phyloP scores from a whole-genome alignment of 2,888 invertebrate genomes.

The Drosophila picticornis region DNA sequence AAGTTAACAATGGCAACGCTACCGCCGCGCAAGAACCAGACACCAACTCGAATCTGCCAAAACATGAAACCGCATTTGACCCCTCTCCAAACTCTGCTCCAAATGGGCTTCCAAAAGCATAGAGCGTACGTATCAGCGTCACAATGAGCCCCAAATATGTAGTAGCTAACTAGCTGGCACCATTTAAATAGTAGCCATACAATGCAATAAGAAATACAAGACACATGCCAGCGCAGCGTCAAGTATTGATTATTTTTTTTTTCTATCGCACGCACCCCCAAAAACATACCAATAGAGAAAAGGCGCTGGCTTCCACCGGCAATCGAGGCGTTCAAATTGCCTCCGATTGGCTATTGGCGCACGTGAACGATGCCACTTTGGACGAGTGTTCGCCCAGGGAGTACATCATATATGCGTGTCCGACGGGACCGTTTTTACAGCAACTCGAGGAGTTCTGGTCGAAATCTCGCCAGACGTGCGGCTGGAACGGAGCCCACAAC shows the following conservation, averaged over 20 bases:
- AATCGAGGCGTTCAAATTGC: conserved; percentile 94
- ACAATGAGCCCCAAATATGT: not conserved
- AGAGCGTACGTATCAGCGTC: conserved; percentile 90
- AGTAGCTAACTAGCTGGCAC: not conserved
- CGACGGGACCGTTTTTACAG: conserved; percentile 89
- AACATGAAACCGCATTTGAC: conserved; percentile 89
- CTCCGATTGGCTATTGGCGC: conserved; percentile 95
- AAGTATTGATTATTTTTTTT: conserved; percentile 67
- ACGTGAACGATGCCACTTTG: conserved; percentile 93
- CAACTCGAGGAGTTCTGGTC: conserved; percentile 91
- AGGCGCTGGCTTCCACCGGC: conserved; percentile 95
- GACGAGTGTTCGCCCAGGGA: conserved; percentile 92
- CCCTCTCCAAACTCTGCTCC: conserved; percentile 92
- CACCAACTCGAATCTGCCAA: conserved; percentile 88
- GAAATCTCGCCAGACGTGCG: conserved; percentile 90
- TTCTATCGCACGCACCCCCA: conserved; percentile 10
- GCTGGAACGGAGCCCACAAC: conserved; percentile 96
- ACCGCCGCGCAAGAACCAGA: conserved; percentile 91
- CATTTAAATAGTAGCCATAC: not conserved
- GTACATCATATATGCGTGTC: conserved; percentile 95
- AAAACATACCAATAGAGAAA: conserved; percentile 87
- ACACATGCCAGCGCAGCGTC: not conserved
- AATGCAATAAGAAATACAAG: not conserved
- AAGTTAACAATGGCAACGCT: conserved; percentile 88
- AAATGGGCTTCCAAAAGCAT: conserved; percentile 95